A percentile compares a stretch with the other conserved stretches of the same genome.
These are phyloP conservation scores for Danio tinwini DNA, from an alignment of 2,797 vertebrate genomes.

Conservation along the genomic window DNA sequence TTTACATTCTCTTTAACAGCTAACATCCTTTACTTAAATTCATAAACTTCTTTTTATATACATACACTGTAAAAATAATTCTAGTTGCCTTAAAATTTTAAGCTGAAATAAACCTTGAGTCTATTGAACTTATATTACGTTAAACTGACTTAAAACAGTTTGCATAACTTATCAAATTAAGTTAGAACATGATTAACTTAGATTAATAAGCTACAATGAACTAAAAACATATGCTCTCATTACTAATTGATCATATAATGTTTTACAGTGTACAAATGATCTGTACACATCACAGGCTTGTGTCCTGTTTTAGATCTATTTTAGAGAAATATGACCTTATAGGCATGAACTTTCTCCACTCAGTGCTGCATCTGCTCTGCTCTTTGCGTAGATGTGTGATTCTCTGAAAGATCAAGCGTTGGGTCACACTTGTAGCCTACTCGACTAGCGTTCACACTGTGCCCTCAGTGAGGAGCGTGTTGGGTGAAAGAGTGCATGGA, in stretches of 20 bases:
- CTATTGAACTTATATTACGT: no score
- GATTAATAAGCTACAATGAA: no score
- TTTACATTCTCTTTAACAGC: neutral
- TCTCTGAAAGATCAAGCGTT: neutral
- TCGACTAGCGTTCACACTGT: neutral
- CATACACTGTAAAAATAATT: no score
- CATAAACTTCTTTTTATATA: neutral
- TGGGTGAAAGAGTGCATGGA: neutral
- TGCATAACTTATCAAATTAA: no score
- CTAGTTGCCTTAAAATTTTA: no score
- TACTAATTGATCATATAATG: no score
- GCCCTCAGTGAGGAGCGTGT: neutral
- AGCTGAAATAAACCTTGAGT: no score
- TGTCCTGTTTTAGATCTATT: neutral
- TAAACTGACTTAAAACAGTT: no score
- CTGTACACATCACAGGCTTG: neutral
- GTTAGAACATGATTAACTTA: no score
- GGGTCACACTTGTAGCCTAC: conserved; percentile 1
- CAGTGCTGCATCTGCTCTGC: neutral
- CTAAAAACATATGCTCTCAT: no score
- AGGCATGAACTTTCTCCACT: neutral
- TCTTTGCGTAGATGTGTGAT: conserved; percentile 27
- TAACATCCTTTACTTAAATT: neutral
- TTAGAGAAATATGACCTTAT: neutral
- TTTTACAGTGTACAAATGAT: neutral